Evolutionary conservation across 2,797 vertebrate genomes (phyloP), one percentile per base, ranked within the genome.

Genomic region (Pseudochromis fuscus): DNA sequence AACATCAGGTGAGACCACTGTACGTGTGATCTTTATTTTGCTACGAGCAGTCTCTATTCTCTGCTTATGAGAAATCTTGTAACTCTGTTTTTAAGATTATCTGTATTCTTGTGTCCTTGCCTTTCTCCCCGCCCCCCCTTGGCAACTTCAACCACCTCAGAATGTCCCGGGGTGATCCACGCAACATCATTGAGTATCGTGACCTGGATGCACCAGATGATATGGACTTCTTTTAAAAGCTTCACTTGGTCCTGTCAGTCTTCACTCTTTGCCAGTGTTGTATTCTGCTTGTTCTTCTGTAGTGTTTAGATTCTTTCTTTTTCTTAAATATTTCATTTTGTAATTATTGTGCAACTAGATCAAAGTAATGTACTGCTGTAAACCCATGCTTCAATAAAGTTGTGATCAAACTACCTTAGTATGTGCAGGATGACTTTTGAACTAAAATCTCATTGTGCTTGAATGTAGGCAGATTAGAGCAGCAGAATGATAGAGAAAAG

Each of bases 171-270:
- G 95, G 96, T 0, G 96, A 98, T 83, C 96, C 96, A n/a, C 94
- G 96, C 24, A 95, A 96, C 82, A 96, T 98, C 67, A 94, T 98
- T 15, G 96, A 98, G 58, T 98, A 98, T 69, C 92, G 95, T 2
- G 96, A 98, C 89, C 92, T 98, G 82, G 96, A 98, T 4, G 96
- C 96, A 4, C 96, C 96, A 0, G 96, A 98, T 8, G 96, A 98
- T 4, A 94, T 96, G 31, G 96, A 97, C 71, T 97, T 97, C 92
- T 98, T 98, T 91, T 97, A 95, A 84, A 85, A 57, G 27, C 33
- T 42, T 74, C 21, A 6, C 81, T 66, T 19, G 18, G 42, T 60
- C 57, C 23, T 75, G 53, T 61, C 15, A 5, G 50, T 67, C 48
- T 42, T 24, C 4, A 19, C 15, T 58, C 18, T 25, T 30, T 35